These are phyloP conservation scores for Cyprinodon variegatus DNA, from an alignment of 2,113 vertebrate genomes.

Conservation along the genomic window DNA sequence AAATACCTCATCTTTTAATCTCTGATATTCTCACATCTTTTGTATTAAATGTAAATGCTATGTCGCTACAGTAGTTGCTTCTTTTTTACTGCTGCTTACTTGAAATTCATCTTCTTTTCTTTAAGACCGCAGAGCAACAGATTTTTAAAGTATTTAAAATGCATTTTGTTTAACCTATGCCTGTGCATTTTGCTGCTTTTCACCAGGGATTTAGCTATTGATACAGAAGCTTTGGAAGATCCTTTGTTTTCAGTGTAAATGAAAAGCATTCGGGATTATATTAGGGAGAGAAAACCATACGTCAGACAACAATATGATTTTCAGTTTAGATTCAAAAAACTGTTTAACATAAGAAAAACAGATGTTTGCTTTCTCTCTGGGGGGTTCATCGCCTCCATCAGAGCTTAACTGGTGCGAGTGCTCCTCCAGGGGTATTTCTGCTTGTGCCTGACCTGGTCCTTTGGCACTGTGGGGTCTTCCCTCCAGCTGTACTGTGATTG, in stretches of 20 bases:
- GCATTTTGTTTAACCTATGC: not conserved
- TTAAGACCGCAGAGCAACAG: not conserved
- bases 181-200: constrained; percentile 3
- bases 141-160: not conserved
- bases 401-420: too few species aligned
- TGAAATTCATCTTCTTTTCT: not conserved
- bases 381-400: not conserved
- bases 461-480: too few species aligned
- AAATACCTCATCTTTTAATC: constrained; percentile 22
- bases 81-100: not conserved
- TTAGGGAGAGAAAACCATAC: not conserved
- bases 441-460: too few species aligned
- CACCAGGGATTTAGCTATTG: not conserved
- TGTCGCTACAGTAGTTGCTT: not conserved
- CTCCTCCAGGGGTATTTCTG: too few species aligned
- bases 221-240: constrained; percentile 8
- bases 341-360: not conserved
- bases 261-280: constrained; percentile 4
- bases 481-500: too few species aligned
- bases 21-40: constrained; percentile 7
- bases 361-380: not conserved
- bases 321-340: not conserved
- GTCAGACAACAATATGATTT: not conserved
- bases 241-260: constrained; percentile 12
- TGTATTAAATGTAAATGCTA: constrained; percentile 6